These are phyloP conservation scores for Synodontis membranacea DNA, from an alignment of 2,113 vertebrate genomes.

Conservation along the genomic window DNA sequence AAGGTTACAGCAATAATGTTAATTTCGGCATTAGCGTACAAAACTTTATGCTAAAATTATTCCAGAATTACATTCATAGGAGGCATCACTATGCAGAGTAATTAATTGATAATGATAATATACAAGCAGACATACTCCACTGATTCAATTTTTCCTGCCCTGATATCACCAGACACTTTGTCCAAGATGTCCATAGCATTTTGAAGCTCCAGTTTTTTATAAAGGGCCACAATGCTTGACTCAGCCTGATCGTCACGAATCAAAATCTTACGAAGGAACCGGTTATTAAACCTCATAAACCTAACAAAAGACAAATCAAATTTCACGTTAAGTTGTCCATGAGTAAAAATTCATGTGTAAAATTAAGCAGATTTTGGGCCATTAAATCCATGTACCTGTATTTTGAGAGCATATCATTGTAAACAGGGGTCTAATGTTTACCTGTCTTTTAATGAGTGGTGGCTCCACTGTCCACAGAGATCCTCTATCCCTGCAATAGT, in stretches of 20 bases:
- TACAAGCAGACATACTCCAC: conserved; percentile 72
- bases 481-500: conserved; percentile 93
- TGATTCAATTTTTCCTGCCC: conserved; percentile 62
- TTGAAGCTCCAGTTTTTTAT: conserved; percentile 95
- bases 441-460: conserved; percentile 98
- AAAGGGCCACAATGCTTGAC: conserved; percentile 89
- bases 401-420: neutral
- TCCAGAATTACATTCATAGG: neutral
- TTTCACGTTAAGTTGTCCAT: neutral
- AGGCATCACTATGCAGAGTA: neutral
- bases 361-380: neutral
- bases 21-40: neutral
- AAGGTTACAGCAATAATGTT: neutral
- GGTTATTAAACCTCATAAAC: conserved; percentile 92
- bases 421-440: conserved; percentile 64
- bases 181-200: conserved; percentile 90
- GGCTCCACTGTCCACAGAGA: conserved; percentile 96
- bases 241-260: conserved; percentile 82
- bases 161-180: conserved; percentile 73
- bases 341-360: neutral
- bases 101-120: neutral
- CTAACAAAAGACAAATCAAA: conserved; percentile 64
- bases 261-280: conserved; percentile 84
- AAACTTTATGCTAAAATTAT: neutral
- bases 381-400: neutral